Evolutionary conservation across 2,113 vertebrate genomes (phyloP).

Genomic region (Aegotheles bennettii): DNA sequence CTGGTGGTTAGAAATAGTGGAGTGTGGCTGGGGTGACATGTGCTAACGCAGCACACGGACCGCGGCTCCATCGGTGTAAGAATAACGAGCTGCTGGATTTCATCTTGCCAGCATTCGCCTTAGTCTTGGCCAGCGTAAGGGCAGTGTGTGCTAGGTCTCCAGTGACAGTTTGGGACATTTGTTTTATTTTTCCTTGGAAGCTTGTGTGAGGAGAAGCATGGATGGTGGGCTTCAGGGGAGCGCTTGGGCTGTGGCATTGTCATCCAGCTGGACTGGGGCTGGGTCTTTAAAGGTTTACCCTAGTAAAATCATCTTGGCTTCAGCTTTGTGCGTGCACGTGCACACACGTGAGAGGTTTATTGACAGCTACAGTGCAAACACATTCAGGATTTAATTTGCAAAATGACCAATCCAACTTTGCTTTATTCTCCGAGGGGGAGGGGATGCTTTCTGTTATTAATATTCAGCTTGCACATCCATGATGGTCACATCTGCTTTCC

Average conservation of each 20-base stretch:
- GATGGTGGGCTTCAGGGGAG: neutral
- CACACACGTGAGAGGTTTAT: neutral
- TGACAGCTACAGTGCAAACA: neutral
- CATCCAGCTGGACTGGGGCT: neutral
- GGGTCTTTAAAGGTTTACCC: constrained; percentile 1
- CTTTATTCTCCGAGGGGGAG: constrained; percentile 47
- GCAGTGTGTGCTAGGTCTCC: neutral
- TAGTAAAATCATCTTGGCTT: neutral
- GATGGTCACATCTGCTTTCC: constrained; percentile 52
- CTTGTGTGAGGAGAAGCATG: neutral
- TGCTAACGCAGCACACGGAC: constrained; percentile 34
- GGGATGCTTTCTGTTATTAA: constrained; percentile 29
- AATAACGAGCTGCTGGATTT: constrained; percentile 54
- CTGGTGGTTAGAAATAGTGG: constrained; percentile 53
- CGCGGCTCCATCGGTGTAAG: constrained; percentile 40
- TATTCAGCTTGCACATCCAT: neutral
- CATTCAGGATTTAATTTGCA: constrained; percentile 21
- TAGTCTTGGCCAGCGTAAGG: neutral
- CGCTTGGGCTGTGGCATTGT: constrained; percentile 21
- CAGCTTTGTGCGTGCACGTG: neutral
- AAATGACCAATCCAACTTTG: constrained; percentile 9
- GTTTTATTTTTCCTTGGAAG: neutral
- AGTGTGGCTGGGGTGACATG: constrained; percentile 53
- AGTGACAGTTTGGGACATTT: neutral
- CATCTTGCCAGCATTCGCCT: constrained; percentile 27